phyloP scores from a whole-genome alignment of 2,797 vertebrate genomes.

The Austrolebias charrua region DNA sequence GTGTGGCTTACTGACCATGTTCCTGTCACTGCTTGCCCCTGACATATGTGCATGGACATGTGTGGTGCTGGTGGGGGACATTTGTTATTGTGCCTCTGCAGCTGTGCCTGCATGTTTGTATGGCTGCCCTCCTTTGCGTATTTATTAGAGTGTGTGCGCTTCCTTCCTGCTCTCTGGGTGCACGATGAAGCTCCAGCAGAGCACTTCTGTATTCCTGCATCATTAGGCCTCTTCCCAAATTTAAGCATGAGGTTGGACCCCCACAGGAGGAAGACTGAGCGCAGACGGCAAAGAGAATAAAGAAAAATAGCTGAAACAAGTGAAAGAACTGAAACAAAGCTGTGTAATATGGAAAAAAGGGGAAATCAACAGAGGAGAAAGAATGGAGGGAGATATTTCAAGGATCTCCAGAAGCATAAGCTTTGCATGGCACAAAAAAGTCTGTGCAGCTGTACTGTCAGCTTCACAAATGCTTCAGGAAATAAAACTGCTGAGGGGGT shows the following conservation, averaged over 20 bases:
- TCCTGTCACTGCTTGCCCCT: constrained; percentile 50
- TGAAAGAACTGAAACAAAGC: constrained; percentile 8
- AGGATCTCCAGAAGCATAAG: background rate
- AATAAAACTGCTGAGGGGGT: constrained; percentile 12
- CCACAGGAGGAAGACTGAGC: constrained; percentile 45
- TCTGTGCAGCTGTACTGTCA: background rate
- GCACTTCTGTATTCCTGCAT: constrained; percentile 60
- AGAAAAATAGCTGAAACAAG: constrained; percentile 27
- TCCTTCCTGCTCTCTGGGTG: constrained; percentile 44
- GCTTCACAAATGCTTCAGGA: constrained; percentile 4
- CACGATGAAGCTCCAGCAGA: constrained; percentile 48
- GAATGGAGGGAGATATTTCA: constrained; percentile 6
- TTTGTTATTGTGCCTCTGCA: constrained; percentile 42
- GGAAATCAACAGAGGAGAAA: constrained; percentile 25
- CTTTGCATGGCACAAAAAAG: background rate
- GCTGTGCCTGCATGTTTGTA: constrained; percentile 35
- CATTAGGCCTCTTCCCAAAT: constrained; percentile 61
- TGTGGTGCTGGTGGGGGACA: constrained; percentile 1
- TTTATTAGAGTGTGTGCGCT: background rate
- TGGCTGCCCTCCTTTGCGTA: constrained; percentile 32
- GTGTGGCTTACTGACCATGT: constrained; percentile 35
- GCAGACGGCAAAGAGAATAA: constrained; percentile 40
- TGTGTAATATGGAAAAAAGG: constrained; percentile 7
- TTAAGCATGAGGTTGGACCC: constrained; percentile 33
- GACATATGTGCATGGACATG: constrained; percentile 16